Base-by-base conservation (phyloP, 2,888 invertebrate species). In the Tuberolachnus salignus region DNA sequence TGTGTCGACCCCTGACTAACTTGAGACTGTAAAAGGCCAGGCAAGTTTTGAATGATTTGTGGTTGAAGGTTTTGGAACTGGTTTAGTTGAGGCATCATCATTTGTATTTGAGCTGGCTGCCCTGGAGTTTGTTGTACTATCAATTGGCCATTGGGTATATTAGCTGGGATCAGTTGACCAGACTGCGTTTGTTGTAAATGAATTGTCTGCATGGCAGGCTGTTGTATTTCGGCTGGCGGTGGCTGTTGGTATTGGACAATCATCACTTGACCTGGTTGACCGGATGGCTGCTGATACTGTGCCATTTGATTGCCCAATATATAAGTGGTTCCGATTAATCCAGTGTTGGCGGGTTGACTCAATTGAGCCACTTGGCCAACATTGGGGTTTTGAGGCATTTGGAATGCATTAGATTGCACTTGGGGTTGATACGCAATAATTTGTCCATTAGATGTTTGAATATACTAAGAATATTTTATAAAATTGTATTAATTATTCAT, bases 361-460 rank as follows among this genome's bases (percentile, higher is more conserved):
- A 78, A 51, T 61, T 78, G 78, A 11, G 78, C 11, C 1, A 78
- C 69, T 78, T 78, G 78, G 23, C 59, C 21, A 21, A 78, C 69
- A 61, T 69, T 78, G 4, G 78, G 59, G 61, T 46, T 69, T 51
- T 78, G 78, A 42, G 78, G 21, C 78, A 78, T 69, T 78, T 78
- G 78, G 49, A 78, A 78, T 69, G 78, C 42, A 61, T 69, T 78
- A 21, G 78, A 78, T 51, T 78, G 78, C n/a, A 78, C 69, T 78
- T 78, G 78, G 42, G 78, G 78, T 69, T 78, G 78, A 9, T 78
- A 78, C 1, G 80, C 80, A 49, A 80, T 69, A 19, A 80, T 75
- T 69, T 80, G 80, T 9, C 80, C 80, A 69, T 80, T 80, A 19
- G 80, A 74, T 10, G 80, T 80, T 75, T 80, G 80, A 42, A 80